A percentile compares a stretch with the other conserved stretches of the same genome.
Conservation (phyloP, 2,113 vertebrate genomes). For the Periophthalmus modestus region DNA sequence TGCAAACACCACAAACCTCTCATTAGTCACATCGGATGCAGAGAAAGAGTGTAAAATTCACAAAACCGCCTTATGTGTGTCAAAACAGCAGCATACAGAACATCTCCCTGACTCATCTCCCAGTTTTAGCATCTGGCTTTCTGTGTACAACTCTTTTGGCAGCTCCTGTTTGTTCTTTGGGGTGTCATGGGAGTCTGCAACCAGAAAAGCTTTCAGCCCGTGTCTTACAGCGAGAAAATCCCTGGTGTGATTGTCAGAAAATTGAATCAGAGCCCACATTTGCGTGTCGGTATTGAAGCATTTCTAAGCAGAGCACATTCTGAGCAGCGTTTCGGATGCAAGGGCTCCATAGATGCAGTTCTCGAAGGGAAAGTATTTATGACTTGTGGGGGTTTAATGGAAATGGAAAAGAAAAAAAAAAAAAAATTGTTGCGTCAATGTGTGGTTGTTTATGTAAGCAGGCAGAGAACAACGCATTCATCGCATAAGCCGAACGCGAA, state of each 20-base stretch:
- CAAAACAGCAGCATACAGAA: conserved; percentile 25
- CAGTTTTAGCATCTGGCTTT: conserved; percentile 31
- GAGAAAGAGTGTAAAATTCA: background rate
- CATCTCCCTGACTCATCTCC: conserved; percentile 36
- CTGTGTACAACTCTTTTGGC: conserved; percentile 40
- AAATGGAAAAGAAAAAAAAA: background rate
- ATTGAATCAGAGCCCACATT: conserved; percentile 61
- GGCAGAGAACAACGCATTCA: conserved; percentile 14
- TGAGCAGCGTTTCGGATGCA: conserved; percentile 50
- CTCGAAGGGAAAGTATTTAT: conserved; percentile 47
- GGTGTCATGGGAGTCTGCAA: conserved; percentile 51
- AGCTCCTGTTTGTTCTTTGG: conserved; percentile 48
- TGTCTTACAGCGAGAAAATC: conserved; percentile 50
- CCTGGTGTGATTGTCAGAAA: conserved; percentile 56
- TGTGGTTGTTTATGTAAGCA: conserved; percentile 37
- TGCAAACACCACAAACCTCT: background rate
- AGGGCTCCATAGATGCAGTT: conserved; percentile 40
- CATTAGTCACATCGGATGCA: background rate
- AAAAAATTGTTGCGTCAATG: conserved; percentile 32
- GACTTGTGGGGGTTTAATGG: conserved; percentile 55
- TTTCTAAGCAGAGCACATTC: conserved; percentile 47
- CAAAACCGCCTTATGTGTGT: conserved; percentile 8
- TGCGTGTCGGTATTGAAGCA: conserved; percentile 43
- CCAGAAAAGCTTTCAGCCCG: conserved; percentile 55
- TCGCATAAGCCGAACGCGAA: conserved; percentile 3